These are phyloP conservation scores for Eospalax fontanierii DNA, from an alignment of 2,797 vertebrate genomes.

Conservation along the genomic window DNA sequence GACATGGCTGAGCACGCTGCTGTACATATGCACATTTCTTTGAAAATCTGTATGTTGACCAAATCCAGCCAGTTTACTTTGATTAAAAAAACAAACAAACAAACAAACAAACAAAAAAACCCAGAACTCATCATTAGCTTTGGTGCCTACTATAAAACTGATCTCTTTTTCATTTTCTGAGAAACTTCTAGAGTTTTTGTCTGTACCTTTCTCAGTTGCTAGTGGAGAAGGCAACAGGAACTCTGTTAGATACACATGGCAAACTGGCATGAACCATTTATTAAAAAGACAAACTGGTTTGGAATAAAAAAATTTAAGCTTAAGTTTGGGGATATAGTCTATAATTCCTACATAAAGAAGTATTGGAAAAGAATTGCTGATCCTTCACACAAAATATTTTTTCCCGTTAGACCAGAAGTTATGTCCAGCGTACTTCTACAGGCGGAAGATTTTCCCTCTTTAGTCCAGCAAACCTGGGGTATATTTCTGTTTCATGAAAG, in stretches of 20 bases:
- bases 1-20: neutral
- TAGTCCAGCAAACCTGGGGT: neutral
- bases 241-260: neutral
- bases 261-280: neutral
- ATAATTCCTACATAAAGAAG: neutral
- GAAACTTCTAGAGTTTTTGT: neutral
- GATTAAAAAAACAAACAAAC: too few relatives aligned
- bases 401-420: neutral
- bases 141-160: neutral
- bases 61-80: neutral
- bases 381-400: neutral
- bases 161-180: neutral
- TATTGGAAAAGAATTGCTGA: neutral
- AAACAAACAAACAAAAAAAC: too few relatives aligned
- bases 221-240: neutral
- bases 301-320: neutral
- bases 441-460: fast-evolving
- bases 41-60: neutral
- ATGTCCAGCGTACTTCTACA: fast-evolving
- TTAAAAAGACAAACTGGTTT: neutral
- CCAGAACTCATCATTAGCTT: slow-evolving; percentile 31
- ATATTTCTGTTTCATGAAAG: neutral
- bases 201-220: neutral
- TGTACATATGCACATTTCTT: slow-evolving; percentile 17
- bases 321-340: neutral